Evolutionary conservation across 2,888 invertebrate genomes (phyloP).

Genomic region (Loripinus fragilis): DNA sequence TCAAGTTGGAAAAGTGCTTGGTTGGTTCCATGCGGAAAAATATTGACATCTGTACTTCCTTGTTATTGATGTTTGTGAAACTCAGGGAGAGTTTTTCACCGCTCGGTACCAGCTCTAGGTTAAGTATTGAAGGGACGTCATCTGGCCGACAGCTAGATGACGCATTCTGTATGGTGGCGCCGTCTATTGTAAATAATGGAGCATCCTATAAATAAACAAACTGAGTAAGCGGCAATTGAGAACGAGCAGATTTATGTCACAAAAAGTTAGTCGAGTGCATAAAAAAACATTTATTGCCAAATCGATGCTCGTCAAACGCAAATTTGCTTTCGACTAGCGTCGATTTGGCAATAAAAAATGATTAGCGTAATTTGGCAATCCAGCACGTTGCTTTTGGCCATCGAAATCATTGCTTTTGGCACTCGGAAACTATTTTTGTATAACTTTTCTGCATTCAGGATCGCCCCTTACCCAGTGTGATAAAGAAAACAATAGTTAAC

Average conservation of each 20-base stretch:
- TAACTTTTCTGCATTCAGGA: too few species aligned
- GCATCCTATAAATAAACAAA: not conserved
- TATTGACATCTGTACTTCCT: not conserved
- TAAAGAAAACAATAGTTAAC: too few species aligned
- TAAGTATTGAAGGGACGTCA: not conserved
- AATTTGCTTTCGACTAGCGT: too few species aligned
- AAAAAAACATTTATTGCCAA: not conserved
- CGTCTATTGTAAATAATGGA: not conserved
- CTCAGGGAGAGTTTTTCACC: conserved; percentile 2
- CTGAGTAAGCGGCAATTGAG: not conserved
- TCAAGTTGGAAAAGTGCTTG: not conserved
- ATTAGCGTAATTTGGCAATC: too few species aligned
- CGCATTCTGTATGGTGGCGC: not conserved
- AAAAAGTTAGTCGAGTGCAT: not conserved
- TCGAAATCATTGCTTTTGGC: too few species aligned
- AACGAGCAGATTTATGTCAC: too few species aligned
- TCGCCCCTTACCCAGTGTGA: too few species aligned
- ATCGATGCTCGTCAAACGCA: too few species aligned
- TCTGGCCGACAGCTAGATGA: not conserved
- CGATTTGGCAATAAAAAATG: too few species aligned
- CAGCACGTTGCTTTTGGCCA: too few species aligned
- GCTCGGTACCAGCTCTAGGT: not conserved
- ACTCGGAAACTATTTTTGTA: too few species aligned
- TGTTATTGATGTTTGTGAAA: not conserved
- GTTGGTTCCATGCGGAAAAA: conserved; percentile 2